Evolutionary conservation across 1,140 invertebrate species (phyloP).

Genomic region (Dendroctonus valens): DNA sequence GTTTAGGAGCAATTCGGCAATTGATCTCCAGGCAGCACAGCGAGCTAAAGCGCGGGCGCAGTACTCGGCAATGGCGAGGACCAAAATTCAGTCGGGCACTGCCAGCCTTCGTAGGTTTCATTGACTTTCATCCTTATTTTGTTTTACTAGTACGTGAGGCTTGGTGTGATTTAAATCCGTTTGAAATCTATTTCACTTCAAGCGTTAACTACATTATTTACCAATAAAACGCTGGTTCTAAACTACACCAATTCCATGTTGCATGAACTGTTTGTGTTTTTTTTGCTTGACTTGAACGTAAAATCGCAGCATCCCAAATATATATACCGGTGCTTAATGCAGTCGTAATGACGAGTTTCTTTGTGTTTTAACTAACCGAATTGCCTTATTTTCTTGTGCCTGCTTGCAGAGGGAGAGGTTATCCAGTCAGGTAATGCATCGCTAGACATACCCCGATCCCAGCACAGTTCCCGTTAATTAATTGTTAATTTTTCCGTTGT

Average conservation of each 20-base stretch:
- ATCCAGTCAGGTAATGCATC: conserved; percentile 56
- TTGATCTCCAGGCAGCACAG: conserved; percentile 86
- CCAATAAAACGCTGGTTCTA: too few species aligned
- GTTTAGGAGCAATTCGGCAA: conserved; percentile 85
- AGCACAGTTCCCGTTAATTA: background rate
- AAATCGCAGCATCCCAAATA: too few species aligned
- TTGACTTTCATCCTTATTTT: background rate
- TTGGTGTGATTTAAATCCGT: too few species aligned
- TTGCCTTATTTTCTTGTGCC: conserved; percentile 50
- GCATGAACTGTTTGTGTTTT: too few species aligned
- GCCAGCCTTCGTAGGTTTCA: conserved; percentile 68
- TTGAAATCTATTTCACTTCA: too few species aligned
- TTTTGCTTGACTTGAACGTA: too few species aligned
- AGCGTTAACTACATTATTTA: too few species aligned
- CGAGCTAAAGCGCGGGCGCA: conserved; percentile 77
- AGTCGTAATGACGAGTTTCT: too few species aligned
- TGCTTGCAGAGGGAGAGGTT: conserved; percentile 55
- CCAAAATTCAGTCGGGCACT: conserved; percentile 67
- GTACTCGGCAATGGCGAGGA: conserved; percentile 73
- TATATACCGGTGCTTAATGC: too few species aligned
- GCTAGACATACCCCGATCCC: background rate
- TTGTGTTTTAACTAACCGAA: conserved; percentile 5
- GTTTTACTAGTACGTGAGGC: too few species aligned
- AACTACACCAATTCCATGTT: too few species aligned
- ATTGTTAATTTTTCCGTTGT: conserved; percentile 1